Percentiles rank a stretch among this genome's conserved stretches.
phyloP scores from a whole-genome alignment of 2,888 invertebrate genomes.

The Nebria salina region DNA sequence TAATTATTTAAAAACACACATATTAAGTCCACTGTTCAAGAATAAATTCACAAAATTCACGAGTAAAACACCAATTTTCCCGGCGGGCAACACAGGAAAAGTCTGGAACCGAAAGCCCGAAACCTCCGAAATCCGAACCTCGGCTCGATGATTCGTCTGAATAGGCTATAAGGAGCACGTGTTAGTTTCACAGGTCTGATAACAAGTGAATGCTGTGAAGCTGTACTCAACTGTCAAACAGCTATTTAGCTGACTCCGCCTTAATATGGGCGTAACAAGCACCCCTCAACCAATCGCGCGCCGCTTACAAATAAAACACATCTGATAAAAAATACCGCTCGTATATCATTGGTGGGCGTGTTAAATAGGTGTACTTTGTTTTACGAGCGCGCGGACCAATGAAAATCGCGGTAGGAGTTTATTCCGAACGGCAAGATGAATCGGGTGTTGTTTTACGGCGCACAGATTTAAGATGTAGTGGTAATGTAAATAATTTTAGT shows the following conservation, averaged over 20 bases:
- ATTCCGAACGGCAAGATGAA: slow-evolving; percentile 56
- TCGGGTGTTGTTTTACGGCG: slow-evolving; percentile 61
- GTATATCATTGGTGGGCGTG: slow-evolving; percentile 48
- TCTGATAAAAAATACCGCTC: slow-evolving; percentile 34
- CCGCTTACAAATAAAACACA: slow-evolving; percentile 47
- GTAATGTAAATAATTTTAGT: slow-evolving; percentile 62
- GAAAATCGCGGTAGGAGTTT: slow-evolving; percentile 36
- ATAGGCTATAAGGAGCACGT: slow-evolving; percentile 24
- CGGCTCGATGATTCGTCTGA: slow-evolving; percentile 1
- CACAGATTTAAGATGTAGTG: slow-evolving; percentile 60
- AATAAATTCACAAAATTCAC: slow-evolving; percentile 20
- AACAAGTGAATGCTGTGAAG: slow-evolving; percentile 60
- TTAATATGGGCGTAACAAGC: slow-evolving; percentile 48
- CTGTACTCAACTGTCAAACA: slow-evolving; percentile 54
- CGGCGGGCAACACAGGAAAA: not conserved
- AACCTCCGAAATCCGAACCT: slow-evolving; percentile 1
- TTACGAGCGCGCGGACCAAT: slow-evolving; percentile 52
- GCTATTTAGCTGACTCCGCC: slow-evolving; percentile 56
- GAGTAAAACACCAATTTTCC: not conserved
- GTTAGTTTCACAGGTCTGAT: slow-evolving; percentile 56
- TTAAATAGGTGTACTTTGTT: slow-evolving; percentile 50
- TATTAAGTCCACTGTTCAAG: too few relatives aligned
- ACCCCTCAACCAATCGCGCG: slow-evolving; percentile 58
- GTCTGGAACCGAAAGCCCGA: not conserved
- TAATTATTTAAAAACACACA: too few relatives aligned